These are phyloP conservation scores for Agrilus planipennis DNA, from an alignment of 1,140 invertebrate genomes.

Conservation along the genomic window DNA sequence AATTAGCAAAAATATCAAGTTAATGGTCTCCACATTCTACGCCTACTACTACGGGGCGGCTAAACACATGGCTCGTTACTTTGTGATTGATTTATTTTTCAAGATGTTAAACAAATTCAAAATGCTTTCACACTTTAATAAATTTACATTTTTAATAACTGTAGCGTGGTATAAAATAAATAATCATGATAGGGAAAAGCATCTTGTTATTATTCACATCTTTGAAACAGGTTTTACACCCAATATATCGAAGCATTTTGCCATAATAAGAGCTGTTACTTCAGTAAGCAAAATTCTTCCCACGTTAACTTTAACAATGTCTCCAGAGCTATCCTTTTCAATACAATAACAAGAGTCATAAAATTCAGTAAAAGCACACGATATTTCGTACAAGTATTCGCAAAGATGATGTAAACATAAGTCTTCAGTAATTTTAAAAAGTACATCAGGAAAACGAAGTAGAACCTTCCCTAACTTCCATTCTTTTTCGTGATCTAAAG, in stretches of 20 bases:
- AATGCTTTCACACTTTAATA: too few species aligned
- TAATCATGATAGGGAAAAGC: too few species aligned
- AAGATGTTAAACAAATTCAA: too few species aligned
- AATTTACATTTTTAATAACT: too few species aligned
- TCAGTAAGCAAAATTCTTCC: conserved; percentile 85
- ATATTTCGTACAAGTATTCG: conserved; percentile 92
- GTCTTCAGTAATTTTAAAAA: conserved; percentile 74
- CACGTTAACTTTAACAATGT: conserved; percentile 75
- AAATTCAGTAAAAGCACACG: conserved; percentile 89
- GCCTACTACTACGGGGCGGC: too few species aligned
- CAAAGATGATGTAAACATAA: conserved; percentile 83
- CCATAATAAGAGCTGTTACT: conserved; percentile 79
- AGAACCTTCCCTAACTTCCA: conserved; percentile 88
- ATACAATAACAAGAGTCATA: conserved; percentile 98
- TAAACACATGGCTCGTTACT: too few species aligned
- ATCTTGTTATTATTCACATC: too few species aligned
- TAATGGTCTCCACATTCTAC: too few species aligned
- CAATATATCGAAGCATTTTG: conserved; percentile 77
- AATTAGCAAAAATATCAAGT: too few species aligned
- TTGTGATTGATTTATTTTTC: too few species aligned
- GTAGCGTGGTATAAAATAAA: too few species aligned
- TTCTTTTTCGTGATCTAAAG: conserved; percentile 83
- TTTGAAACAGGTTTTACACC: conserved; percentile 83
- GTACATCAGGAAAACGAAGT: conserved; percentile 76
- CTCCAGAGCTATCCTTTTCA: conserved; percentile 70